Evolutionary conservation across 2,797 vertebrate species (phyloP).

Genomic region (Chaetophractus vellerosus): DNA sequence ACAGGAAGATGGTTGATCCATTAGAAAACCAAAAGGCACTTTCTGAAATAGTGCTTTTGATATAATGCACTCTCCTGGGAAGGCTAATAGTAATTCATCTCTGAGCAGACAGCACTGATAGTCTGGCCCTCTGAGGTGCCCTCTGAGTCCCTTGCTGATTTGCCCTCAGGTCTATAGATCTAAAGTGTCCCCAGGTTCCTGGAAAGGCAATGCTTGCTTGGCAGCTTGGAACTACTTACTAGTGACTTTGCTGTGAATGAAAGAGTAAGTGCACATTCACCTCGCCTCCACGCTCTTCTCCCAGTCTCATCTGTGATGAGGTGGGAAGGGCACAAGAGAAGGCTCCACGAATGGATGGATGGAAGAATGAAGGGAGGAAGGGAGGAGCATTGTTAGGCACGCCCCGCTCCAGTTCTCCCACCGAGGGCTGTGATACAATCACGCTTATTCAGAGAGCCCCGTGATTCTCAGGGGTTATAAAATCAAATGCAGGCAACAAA

Average conservation of each 20-base stretch:
- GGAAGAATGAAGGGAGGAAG: background rate
- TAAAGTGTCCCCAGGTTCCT: background rate
- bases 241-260: background rate
- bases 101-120: background rate
- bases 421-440: background rate
- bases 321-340: background rate
- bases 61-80: constrained; percentile 9
- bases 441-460: background rate
- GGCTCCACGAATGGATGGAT: background rate
- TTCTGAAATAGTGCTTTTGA: constrained; percentile 54
- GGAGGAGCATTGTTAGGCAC: background rate
- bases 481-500: background rate
- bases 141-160: background rate
- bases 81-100: background rate
- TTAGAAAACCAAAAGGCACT: constrained; percentile 63
- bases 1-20: background rate
- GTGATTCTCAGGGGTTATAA: background rate
- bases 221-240: background rate
- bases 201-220: background rate
- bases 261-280: background rate
- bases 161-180: background rate
- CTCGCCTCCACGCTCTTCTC: background rate
- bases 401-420: background rate
- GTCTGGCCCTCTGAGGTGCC: background rate
- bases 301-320: background rate